phyloP scores from a whole-genome alignment of 2,113 vertebrate species.

The Enhydra lutris region DNA sequence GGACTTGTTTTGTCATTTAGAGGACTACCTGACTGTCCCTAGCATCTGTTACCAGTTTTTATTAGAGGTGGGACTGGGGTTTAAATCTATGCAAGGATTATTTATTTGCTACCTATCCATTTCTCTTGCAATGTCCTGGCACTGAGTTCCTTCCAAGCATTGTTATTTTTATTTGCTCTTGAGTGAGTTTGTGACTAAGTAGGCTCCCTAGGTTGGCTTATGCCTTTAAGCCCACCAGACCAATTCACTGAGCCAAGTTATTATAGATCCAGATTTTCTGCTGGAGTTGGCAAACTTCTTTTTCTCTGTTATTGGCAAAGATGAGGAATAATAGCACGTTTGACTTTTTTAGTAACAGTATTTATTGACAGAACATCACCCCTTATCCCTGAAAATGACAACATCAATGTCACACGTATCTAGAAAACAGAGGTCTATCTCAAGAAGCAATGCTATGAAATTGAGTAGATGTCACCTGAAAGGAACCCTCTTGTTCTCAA shows the following conservation, averaged over 20 bases:
- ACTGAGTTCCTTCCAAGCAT: not conserved
- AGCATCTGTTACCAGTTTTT: not conserved
- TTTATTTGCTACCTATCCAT: not conserved
- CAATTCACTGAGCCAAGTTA: not conserved
- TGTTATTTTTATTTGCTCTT: not conserved
- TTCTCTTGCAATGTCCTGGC: not conserved
- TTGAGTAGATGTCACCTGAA: not conserved
- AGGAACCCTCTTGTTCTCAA: not conserved
- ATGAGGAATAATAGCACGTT: not conserved
- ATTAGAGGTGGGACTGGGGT: not conserved
- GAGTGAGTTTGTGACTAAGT: not conserved
- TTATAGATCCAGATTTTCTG: not conserved
- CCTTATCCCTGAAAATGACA: not conserved
- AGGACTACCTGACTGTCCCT: not conserved
- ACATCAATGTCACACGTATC: not conserved
- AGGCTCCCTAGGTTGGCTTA: not conserved
- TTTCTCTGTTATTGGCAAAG: not conserved
- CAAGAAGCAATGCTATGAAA: not conserved
- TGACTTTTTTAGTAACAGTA: not conserved
- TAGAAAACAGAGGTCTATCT: not conserved
- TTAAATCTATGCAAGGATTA: not conserved
- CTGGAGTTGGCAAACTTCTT: not conserved
- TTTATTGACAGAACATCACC: not conserved
- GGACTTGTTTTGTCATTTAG: not conserved
- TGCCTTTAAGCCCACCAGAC: not conserved